Conservation (phyloP, 2,888 invertebrate species). For the Netelia inedita region DNA sequence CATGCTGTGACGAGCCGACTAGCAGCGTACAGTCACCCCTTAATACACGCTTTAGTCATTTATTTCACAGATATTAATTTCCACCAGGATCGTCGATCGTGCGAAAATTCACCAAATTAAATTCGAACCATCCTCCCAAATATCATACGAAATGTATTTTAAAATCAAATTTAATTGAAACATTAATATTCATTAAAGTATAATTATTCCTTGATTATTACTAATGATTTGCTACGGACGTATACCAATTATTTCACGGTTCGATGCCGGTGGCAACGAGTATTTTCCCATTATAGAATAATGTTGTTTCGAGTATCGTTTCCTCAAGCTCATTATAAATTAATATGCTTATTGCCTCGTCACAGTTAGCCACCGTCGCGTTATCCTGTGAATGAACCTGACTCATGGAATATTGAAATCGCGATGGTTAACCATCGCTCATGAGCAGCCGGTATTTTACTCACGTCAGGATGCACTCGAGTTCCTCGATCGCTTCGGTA, state of each 20-base stretch:
- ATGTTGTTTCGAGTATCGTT: neutral
- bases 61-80: constrained; percentile 1
- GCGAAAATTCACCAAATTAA: neutral
- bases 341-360: neutral
- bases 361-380: neutral
- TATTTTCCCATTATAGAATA: neutral
- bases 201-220: no score
- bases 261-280: neutral
- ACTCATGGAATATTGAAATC: constrained; percentile 36
- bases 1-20: constrained; percentile 58
- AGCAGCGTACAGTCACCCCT: constrained; percentile 37
- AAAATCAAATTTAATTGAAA: no score
- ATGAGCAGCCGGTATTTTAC: constrained; percentile 17
- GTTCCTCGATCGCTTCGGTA: constrained; percentile 22
- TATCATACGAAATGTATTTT: no score
- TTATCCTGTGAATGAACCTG: neutral
- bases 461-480: constrained; percentile 44
- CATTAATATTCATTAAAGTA: no score
- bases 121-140: no score
- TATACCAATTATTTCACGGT: no score
- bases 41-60: constrained; percentile 42
- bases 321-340: neutral
- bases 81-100: neutral
- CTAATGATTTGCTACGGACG: no score
- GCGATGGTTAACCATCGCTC: constrained; percentile 31